phyloP scores from a whole-genome alignment of 1,140 invertebrate species.

The Microvelia longipes region DNA sequence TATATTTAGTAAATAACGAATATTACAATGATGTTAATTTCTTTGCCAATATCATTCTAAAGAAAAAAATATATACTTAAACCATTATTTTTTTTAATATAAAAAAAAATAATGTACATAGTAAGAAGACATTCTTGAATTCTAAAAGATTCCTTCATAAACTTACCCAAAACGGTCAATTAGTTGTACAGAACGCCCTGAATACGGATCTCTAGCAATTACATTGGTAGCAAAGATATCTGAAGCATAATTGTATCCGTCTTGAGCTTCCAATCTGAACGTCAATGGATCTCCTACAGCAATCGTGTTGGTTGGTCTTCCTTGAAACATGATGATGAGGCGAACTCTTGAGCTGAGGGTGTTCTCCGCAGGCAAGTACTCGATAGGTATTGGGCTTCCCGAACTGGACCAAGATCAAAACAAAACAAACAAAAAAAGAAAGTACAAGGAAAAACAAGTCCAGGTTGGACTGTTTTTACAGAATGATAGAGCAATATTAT shows the following conservation, averaged over 20 bases:
- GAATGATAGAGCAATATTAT: background rate
- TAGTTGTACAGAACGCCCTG: constrained; percentile 70
- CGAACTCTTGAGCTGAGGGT: constrained; percentile 73
- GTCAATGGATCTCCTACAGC: constrained; percentile 85
- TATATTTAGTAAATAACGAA: too few species aligned
- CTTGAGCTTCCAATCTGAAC: constrained; percentile 73
- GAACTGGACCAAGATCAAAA: constrained; percentile 34
- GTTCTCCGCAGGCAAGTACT: constrained; percentile 78
- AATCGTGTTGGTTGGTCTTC: constrained; percentile 77
- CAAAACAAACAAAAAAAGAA: constrained; percentile 6
- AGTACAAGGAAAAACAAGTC: background rate
- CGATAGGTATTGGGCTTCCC: constrained; percentile 77
- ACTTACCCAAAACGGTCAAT: constrained; percentile 75
- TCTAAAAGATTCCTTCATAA: too few species aligned
- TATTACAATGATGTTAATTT: too few species aligned
- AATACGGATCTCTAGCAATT: constrained; percentile 82
- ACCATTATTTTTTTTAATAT: too few species aligned
- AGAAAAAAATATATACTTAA: too few species aligned
- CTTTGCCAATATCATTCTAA: too few species aligned
- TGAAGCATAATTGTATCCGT: constrained; percentile 71
- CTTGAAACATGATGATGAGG: constrained; percentile 71
- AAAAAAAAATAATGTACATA: too few species aligned
- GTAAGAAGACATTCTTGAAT: too few species aligned
- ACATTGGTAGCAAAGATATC: constrained; percentile 89
- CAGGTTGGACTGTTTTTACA: background rate